Evolutionary conservation across 30 jellyfish, hydroid and myxozoan species (phyloP).

Genomic region (Chrysaora quinquecirrha): DNA sequence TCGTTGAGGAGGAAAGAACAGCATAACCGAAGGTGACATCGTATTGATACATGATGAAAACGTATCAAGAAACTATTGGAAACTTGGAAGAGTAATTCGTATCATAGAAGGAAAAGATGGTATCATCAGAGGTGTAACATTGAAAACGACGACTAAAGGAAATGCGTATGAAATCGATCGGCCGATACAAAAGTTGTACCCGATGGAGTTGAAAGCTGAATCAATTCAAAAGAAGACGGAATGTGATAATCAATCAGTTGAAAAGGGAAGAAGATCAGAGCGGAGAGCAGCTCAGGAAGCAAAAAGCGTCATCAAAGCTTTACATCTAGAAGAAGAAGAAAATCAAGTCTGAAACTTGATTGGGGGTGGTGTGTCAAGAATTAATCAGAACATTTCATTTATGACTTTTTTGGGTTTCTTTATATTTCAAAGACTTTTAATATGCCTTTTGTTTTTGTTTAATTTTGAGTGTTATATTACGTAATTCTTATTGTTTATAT

Average conservation of each 20-base stretch:
- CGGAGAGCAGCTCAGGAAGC: background rate
- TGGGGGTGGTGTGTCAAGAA: background rate
- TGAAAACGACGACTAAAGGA: constrained; percentile 29
- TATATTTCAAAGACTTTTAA: too few species aligned
- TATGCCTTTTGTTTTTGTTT: too few species aligned
- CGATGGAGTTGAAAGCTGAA: constrained; percentile 21
- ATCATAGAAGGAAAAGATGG: constrained; percentile 22
- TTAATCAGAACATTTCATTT: too few species aligned
- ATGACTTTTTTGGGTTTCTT: too few species aligned
- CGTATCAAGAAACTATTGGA: constrained; percentile 37
- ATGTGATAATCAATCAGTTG: background rate
- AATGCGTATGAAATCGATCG: constrained; percentile 22
- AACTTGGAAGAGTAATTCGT: constrained; percentile 19
- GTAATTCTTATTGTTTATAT: too few species aligned
- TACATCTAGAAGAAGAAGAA: background rate
- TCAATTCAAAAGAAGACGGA: background rate
- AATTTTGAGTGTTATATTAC: too few species aligned
- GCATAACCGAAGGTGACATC: constrained; percentile 15
- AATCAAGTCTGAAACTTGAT: background rate
- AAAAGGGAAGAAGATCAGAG: background rate
- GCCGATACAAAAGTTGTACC: constrained; percentile 24
- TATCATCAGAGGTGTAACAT: constrained; percentile 7
- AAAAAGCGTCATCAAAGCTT: background rate
- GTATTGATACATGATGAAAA: constrained; percentile 36
- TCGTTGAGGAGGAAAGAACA: constrained; percentile 9